A percentile compares a stretch with the other conserved stretches of the same genome.
These are phyloP conservation scores for Polyommatus iphigenia DNA, from an alignment of 2,888 invertebrate species.

Conservation along the genomic window DNA sequence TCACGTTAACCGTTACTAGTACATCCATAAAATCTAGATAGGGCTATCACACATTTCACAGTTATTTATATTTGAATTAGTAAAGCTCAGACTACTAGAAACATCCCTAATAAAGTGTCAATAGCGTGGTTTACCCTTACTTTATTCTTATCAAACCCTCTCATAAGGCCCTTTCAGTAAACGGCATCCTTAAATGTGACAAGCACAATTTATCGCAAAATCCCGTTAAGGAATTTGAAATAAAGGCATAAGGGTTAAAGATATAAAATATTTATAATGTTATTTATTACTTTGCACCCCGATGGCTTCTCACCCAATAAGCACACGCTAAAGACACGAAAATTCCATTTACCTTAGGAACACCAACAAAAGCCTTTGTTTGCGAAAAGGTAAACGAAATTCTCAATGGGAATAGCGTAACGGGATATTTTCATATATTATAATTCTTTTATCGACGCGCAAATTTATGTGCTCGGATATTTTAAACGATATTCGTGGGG, in stretches of 20 bases:
- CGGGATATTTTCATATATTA: conserved; percentile 18
- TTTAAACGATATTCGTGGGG: background rate
- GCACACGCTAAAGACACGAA: conserved; percentile 23
- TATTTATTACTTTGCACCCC: conserved; percentile 24
- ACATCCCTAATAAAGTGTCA: background rate
- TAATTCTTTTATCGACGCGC: conserved; percentile 3
- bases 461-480: conserved; percentile 1
- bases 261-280: conserved; percentile 19
- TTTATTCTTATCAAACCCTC: background rate
- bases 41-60: too few relatives aligned
- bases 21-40: too few relatives aligned
- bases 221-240: background rate
- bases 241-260: conserved; percentile 8
- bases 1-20: too few relatives aligned
- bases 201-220: conserved; percentile 2
- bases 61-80: too few relatives aligned
- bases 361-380: conserved; percentile 30
- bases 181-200: background rate
- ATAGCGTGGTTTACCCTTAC: background rate
- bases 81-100: too few relatives aligned
- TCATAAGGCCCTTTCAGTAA: background rate
- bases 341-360: conserved; percentile 31
- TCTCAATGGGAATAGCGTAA: conserved; percentile 28
- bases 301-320: conserved; percentile 20
- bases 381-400: conserved; percentile 28